Conservation (phyloP, 2,888 invertebrate genomes). For the Lysandra bellargus region DNA sequence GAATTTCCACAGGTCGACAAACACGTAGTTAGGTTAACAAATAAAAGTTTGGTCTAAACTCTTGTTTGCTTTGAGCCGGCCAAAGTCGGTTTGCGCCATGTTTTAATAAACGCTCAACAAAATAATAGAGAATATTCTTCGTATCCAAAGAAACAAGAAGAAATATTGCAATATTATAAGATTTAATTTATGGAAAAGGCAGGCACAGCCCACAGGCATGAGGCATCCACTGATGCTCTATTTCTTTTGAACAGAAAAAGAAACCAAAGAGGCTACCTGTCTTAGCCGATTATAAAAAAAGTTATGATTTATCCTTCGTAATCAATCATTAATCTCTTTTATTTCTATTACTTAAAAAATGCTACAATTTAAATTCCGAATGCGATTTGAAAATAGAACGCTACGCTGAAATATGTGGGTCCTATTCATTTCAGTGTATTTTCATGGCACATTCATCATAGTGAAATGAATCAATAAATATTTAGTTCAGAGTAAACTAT, state of each 20-base stretch:
- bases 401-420: background rate
- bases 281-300: no score
- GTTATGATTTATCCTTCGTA: no score
- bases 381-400: background rate
- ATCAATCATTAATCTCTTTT: no score
- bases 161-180: background rate
- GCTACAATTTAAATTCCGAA: background rate
- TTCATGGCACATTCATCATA: background rate
- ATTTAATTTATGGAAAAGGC: background rate
- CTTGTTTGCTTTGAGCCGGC: background rate
- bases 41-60: slow-evolving; percentile 15
- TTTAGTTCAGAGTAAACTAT: background rate
- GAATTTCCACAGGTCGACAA: slow-evolving; percentile 21
- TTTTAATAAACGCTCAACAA: background rate
- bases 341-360: background rate
- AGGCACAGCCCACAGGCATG: no score
- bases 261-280: no score
- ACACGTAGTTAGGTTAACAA: slow-evolving; percentile 24
- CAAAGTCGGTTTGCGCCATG: background rate
- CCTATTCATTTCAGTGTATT: background rate
- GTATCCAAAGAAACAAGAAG: background rate
- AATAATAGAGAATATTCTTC: background rate
- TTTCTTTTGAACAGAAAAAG: no score
- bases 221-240: no score
- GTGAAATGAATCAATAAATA: slow-evolving; percentile 16